Percentiles rank a stretch among this genome's conserved stretches.
Evolutionary conservation across 1,140 invertebrate genomes (phyloP).

Genomic region (Achatina immaculata): DNA sequence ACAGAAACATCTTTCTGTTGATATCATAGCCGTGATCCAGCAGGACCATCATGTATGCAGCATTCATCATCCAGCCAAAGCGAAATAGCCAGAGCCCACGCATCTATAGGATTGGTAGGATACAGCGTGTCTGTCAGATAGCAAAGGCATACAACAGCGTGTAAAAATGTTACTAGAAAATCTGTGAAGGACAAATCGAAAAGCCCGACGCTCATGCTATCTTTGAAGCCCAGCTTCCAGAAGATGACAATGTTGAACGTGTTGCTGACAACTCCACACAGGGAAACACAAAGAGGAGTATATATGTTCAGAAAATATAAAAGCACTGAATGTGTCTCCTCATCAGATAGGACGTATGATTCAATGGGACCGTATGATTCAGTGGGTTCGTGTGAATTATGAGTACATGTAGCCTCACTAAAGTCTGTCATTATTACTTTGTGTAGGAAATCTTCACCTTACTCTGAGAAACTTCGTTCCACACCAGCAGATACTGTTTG

Average conservation of each 20-base stretch:
- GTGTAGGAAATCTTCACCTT: no score
- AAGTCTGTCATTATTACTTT: no score
- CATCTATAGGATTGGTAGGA: not conserved
- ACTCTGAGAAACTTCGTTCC: no score
- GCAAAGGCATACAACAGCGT: not conserved
- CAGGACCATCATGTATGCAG: not conserved
- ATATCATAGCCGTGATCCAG: slow-evolving; percentile 15
- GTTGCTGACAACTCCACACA: not conserved
- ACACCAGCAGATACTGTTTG: no score
- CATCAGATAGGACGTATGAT: no score
- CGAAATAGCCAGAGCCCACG: slow-evolving; percentile 3
- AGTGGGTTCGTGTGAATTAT: no score
- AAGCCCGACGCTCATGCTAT: slow-evolving; percentile 7
- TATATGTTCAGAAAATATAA: not conserved
- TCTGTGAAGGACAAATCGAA: not conserved
- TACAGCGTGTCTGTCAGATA: not conserved
- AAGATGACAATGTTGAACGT: not conserved
- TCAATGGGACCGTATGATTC: no score
- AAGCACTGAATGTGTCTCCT: no score
- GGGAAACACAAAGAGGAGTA: not conserved
- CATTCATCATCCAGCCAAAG: slow-evolving; percentile 3
- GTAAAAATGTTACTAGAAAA: not conserved
- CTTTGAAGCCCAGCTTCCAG: not conserved
- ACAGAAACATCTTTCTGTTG: slow-evolving; percentile 14
- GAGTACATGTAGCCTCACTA: no score